A percentile compares a stretch with the other conserved stretches of the same genome.
Evolutionary conservation across 2,113 vertebrate species (phyloP).

Genomic region (Notechis scutatus): DNA sequence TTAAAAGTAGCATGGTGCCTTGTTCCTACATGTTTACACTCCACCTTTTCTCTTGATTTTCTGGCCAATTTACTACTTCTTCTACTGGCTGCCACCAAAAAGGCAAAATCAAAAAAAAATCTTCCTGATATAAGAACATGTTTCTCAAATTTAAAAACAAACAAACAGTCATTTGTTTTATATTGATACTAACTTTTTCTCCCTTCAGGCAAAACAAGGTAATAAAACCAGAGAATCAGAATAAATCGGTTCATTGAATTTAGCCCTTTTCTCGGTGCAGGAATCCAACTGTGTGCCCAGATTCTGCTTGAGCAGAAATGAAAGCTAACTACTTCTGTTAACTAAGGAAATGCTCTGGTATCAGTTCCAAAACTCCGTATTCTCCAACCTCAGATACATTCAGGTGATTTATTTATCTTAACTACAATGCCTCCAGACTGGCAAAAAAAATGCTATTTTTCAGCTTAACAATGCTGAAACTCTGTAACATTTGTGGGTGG

Average conservation of each 20-base stretch:
- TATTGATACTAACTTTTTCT: background rate
- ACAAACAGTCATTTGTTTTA: background rate
- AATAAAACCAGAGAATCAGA: background rate
- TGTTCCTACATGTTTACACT: background rate
- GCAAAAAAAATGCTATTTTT: background rate
- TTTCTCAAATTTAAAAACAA: background rate
- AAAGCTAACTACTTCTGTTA: background rate
- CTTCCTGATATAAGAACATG: background rate
- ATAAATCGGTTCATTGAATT: background rate
- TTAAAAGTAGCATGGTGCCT: background rate
- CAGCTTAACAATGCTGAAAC: background rate
- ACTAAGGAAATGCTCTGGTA: background rate
- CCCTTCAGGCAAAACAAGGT: background rate
- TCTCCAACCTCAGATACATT: background rate
- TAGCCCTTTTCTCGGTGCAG: background rate
- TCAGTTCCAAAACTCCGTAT: background rate
- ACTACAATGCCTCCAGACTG: background rate
- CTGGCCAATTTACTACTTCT: background rate
- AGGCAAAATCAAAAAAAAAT: background rate
- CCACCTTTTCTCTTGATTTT: background rate
- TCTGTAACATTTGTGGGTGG: background rate
- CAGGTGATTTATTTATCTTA: background rate
- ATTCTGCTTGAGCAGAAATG: background rate
- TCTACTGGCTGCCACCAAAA: background rate
- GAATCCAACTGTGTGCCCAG: background rate